Base-by-base conservation (phyloP, 2,113 vertebrate species). In the Protomyctophum bolini region DNA sequence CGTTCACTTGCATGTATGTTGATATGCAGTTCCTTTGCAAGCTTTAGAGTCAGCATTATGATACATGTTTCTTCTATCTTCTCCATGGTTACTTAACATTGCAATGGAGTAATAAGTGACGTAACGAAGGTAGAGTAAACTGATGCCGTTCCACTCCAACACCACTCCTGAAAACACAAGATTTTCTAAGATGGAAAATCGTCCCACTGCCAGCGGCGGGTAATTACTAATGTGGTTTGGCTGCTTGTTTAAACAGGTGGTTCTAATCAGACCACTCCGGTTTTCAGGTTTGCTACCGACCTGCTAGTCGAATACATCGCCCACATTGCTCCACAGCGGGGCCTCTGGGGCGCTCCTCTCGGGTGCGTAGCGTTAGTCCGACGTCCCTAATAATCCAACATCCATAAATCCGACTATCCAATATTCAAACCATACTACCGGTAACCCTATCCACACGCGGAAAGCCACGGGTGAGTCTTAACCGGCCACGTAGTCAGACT, bases 191-290 rank as follows among this genome's bases (percentile, higher is more conserved):
- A 60, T 81, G 79, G 77, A 90, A 83, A 83, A 74, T 61, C 8
- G 12, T 14, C 8, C 45, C 4, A 2, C 11, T 58, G 80, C 75
- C 78, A 83, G 67, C 28, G 14, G 70, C 46, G 66, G 57, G 68
- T 67, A 48, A 78, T 78, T 83, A 46, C 70, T 63, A 21, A 71
- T 70, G 45, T 55, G 62, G 33, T 63, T 28, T 68, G 71, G 69
- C 70, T 58, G 63, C 62, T 15, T 58, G 70, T 77, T 85, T 82
- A 50, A 75, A 76, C 78, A 86, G 70, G 69, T 85, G 82, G 60
- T 72, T 86, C 63, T 79, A 8, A 79, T 83, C 46, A 79, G 14
- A 52, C 51, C 76, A 68, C 45, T 66, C 11, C 46, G 59, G 8
- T 50, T 7, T 59, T 9, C 28, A 56, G 14, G 10, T 68, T 45